A percentile compares a stretch with the other conserved stretches of the same genome.
These are phyloP conservation scores for Macrobrachium rosenbergii DNA, from an alignment of 1,140 invertebrate species.

Conservation along the genomic window DNA sequence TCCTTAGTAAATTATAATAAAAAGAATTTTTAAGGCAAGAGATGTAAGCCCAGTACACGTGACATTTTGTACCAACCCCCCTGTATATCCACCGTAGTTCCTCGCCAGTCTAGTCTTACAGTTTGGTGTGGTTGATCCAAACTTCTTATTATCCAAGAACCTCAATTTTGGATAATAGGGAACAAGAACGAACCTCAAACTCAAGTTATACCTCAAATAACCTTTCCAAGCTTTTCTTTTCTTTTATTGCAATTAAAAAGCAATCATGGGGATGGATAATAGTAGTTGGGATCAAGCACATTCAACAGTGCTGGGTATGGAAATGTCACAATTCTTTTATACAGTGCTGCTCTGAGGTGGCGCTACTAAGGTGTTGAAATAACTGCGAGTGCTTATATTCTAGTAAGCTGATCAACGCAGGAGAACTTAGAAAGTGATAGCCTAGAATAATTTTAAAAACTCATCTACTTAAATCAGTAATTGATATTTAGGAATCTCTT, in stretches of 20 bases:
- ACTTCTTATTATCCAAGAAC: no score
- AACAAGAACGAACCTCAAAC: background rate
- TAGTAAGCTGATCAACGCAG: constrained; percentile 20
- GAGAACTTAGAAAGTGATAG: constrained; percentile 16
- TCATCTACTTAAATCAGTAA: background rate
- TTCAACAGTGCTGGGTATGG: constrained; percentile 24
- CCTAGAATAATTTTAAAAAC: constrained; percentile 1
- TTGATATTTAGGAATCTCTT: background rate
- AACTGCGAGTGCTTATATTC: background rate
- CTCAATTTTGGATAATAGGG: no score
- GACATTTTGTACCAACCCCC: constrained; percentile 40
- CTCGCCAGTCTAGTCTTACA: constrained; percentile 59
- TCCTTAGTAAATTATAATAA: constrained; percentile 8
- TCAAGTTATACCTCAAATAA: background rate
- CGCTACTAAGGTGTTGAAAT: background rate
- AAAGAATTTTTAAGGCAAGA: background rate
- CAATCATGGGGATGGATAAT: background rate
- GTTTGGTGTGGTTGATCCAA: constrained; percentile 34
- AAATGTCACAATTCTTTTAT: constrained; percentile 40
- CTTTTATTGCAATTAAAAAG: no score
- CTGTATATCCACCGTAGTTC: constrained; percentile 52
- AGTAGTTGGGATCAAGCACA: constrained; percentile 7
- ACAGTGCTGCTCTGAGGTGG: constrained; percentile 20
- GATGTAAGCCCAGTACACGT: constrained; percentile 29
- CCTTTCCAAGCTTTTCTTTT: no score